A percentile compares a stretch with the other conserved stretches of the same genome.
Evolutionary conservation across 2,113 vertebrate genomes (phyloP).

Genomic region (Sigmodon hispidus): DNA sequence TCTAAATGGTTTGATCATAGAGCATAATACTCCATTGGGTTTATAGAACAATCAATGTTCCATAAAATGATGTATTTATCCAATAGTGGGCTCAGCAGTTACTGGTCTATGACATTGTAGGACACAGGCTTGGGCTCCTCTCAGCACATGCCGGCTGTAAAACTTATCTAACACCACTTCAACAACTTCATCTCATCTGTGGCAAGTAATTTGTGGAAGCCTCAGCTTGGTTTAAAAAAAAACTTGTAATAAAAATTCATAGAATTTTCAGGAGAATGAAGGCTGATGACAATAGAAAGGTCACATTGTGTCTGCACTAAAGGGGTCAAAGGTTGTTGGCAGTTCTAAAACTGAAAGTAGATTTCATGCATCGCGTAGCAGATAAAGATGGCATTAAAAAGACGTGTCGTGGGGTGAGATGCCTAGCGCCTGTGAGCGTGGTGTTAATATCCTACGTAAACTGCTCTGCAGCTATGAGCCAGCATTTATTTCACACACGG

Average conservation of each 20-base stretch:
- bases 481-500: constrained; percentile 66
- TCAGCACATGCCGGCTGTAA: constrained; percentile 88
- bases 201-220: constrained; percentile 94
- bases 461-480: constrained; percentile 69
- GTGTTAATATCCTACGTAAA: constrained; percentile 78
- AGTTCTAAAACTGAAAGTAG: constrained; percentile 94
- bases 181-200: constrained; percentile 94
- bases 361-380: constrained; percentile 99
- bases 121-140: constrained; percentile 86
- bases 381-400: constrained; percentile 94
- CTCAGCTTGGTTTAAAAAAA: constrained; percentile 89
- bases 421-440: constrained; percentile 69
- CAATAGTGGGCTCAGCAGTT: constrained; percentile 92
- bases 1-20: constrained; percentile 95
- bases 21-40: constrained; percentile 94
- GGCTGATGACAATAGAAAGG: constrained; percentile 96
- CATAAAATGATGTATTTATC: constrained; percentile 95
- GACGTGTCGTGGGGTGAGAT: constrained; percentile 82
- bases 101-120: constrained; percentile 90
- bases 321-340: constrained; percentile 91
- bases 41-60: constrained; percentile 96
- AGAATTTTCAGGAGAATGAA: constrained; percentile 95
- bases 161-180: constrained; percentile 92
- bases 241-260: constrained; percentile 99
- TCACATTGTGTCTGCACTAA: constrained; percentile 94